Evolutionary conservation across 2,888 invertebrate genomes (phyloP).

Genomic region (Conus canariensis): DNA sequence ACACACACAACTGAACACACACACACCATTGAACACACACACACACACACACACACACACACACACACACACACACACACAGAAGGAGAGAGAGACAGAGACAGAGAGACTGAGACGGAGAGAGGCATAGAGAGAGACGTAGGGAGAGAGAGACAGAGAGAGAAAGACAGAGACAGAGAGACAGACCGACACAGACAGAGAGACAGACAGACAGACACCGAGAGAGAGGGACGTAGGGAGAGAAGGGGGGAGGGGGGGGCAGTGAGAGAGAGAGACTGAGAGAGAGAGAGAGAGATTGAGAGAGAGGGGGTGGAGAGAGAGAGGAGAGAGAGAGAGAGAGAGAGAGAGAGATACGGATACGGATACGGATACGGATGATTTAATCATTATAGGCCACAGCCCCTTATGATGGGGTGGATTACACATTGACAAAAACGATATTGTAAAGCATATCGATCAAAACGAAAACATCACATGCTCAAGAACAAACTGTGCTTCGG

Average conservation of each 20-base stretch:
- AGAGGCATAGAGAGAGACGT: background rate
- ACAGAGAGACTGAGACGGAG: background rate
- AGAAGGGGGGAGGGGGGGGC: too few relatives aligned
- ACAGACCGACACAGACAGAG: background rate
- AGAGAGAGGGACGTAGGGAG: background rate
- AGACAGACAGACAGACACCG: background rate
- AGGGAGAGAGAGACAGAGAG: background rate
- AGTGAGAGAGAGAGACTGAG: background rate
- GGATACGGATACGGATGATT: too few relatives aligned
- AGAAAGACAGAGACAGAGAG: background rate
- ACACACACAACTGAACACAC: background rate
- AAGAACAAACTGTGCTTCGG: too few relatives aligned
- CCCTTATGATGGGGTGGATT: too few relatives aligned
- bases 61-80: slow-evolving; percentile 13
- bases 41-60: slow-evolving; percentile 8
- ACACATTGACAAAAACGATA: too few relatives aligned
- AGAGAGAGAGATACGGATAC: background rate
- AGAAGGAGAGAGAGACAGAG: background rate
- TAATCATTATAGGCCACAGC: too few relatives aligned
- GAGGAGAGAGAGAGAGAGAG: background rate
- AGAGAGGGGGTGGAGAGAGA: background rate
- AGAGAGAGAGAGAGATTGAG: background rate
- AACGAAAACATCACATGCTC: too few relatives aligned
- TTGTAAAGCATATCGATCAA: too few relatives aligned
- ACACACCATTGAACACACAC: background rate